Percentiles rank a stretch among this genome's conserved stretches.
Conservation (phyloP, 2,797 vertebrate species). For the Anomalospiza imberbis region DNA sequence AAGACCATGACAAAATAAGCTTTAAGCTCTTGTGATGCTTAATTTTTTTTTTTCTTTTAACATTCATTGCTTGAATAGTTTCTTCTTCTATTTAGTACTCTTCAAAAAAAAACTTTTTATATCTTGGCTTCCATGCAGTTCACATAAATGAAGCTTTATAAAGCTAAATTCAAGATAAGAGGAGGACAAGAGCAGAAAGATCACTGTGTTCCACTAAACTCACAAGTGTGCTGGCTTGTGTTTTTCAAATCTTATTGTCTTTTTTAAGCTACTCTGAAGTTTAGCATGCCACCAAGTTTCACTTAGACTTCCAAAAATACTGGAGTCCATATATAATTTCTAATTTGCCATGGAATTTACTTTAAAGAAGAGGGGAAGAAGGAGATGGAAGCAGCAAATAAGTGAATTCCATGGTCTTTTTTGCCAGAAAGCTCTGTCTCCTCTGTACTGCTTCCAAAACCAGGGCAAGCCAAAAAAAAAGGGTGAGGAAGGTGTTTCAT, state of each 20-base stretch:
- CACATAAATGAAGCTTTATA: not conserved
- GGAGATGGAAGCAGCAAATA: not conserved
- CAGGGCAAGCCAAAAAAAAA: not conserved
- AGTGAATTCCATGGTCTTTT: constrained; percentile 10
- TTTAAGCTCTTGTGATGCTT: not conserved
- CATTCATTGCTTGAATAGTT: not conserved
- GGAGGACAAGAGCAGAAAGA: constrained; percentile 20
- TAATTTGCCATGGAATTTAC: constrained; percentile 35
- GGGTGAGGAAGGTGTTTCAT: not conserved
- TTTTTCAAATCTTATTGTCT: not conserved
- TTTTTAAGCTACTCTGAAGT: not conserved
- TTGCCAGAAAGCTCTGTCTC: not conserved
- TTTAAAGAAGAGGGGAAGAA: not conserved
- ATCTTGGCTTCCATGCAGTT: constrained; percentile 1
- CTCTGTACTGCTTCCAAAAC: constrained; percentile 31
- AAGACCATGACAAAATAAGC: not conserved
- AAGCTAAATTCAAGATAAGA: constrained; percentile 1
- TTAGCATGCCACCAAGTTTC: not conserved
- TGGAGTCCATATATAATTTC: not conserved
- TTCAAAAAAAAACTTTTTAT: not conserved
- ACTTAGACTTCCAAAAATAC: not conserved
- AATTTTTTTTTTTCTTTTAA: not conserved
- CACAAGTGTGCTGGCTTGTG: not conserved
- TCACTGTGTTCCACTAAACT: not conserved
- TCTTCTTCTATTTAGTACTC: not conserved